Evolutionary conservation across 2,888 invertebrate species (phyloP).

Genomic region (Unio delphinus): DNA sequence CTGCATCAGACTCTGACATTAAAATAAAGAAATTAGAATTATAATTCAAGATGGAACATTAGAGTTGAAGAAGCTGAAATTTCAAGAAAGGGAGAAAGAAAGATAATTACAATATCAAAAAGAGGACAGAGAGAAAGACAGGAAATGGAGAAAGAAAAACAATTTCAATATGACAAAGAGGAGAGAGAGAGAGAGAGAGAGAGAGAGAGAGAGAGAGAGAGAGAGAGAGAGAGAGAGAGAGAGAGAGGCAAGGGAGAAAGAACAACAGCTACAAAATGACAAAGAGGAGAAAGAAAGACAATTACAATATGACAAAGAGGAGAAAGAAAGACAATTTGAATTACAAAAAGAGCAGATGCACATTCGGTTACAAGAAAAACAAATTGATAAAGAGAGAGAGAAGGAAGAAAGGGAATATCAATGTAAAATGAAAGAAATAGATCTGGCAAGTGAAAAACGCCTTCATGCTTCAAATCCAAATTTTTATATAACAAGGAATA

Average conservation of each 20-base stretch:
- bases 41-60: not conserved
- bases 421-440: too few species aligned
- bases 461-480: too few species aligned
- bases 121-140: not conserved
- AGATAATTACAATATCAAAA: slow-evolving; percentile 1
- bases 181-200: slow-evolving; percentile 6
- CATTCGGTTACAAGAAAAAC: too few species aligned
- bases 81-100: not conserved
- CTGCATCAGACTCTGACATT: too few species aligned
- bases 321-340: too few species aligned
- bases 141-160: not conserved
- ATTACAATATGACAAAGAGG: too few species aligned
- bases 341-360: too few species aligned
- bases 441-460: too few species aligned
- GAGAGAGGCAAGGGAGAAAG: slow-evolving; percentile 5
- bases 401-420: too few species aligned
- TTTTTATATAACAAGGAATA: too few species aligned
- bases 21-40: too few species aligned
- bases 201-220: not conserved
- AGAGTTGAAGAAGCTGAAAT: not conserved
- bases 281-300: not conserved
- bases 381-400: too few species aligned
- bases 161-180: slow-evolving; percentile 5
- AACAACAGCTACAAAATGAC: not conserved
- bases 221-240: slow-evolving; percentile 7